A percentile compares a stretch with the other conserved stretches of the same genome.
Conservation (phyloP, 2,797 vertebrate genomes). For the Echiichthys vipera region DNA sequence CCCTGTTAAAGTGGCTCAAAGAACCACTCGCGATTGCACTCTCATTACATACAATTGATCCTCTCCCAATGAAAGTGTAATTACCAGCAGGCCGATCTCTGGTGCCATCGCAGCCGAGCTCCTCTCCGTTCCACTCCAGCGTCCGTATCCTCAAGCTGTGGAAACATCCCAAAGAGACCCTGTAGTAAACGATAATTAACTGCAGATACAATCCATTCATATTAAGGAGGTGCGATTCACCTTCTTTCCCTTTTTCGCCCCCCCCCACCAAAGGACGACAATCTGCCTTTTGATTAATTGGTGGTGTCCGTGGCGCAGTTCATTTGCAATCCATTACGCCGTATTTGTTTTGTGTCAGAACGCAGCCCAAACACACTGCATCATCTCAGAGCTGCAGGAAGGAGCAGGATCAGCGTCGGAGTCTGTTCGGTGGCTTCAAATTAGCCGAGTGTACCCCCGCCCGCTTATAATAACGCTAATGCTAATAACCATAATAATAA, state of each 20-base stretch:
- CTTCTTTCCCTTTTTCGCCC: conserved; percentile 27
- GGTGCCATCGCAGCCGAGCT: conserved; percentile 52
- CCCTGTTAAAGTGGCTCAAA: conserved; percentile 55
- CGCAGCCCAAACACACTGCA: conserved; percentile 81
- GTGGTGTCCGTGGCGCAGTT: conserved; percentile 77
- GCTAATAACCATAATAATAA: conserved; percentile 5
- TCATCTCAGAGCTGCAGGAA: conserved; percentile 70
- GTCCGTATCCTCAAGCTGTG: conserved; percentile 73
- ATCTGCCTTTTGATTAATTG: conserved; percentile 83
- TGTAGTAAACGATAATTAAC: conserved; percentile 83
- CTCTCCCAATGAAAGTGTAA: conserved; percentile 73
- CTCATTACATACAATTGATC: conserved; percentile 75
- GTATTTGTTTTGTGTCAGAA: conserved; percentile 85
- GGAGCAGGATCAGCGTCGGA: conserved; percentile 14
- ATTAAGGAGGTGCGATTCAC: conserved; percentile 73
- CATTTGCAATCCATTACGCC: conserved; percentile 84
- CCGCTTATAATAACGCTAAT: conserved; percentile 19
- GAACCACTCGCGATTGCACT: conserved; percentile 56
- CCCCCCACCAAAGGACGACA: conserved; percentile 74
- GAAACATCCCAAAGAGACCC: conserved; percentile 76
- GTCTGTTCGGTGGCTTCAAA: conserved; percentile 24
- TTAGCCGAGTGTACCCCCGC: not conserved
- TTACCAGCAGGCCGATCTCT: conserved; percentile 65
- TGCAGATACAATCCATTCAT: conserved; percentile 81
- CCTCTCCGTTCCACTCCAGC: conserved; percentile 60